Evolutionary conservation across 2,888 invertebrate species (phyloP), one percentile per base, ranked within the genome.

Genomic region (Macrosoma leucophasiata): DNA sequence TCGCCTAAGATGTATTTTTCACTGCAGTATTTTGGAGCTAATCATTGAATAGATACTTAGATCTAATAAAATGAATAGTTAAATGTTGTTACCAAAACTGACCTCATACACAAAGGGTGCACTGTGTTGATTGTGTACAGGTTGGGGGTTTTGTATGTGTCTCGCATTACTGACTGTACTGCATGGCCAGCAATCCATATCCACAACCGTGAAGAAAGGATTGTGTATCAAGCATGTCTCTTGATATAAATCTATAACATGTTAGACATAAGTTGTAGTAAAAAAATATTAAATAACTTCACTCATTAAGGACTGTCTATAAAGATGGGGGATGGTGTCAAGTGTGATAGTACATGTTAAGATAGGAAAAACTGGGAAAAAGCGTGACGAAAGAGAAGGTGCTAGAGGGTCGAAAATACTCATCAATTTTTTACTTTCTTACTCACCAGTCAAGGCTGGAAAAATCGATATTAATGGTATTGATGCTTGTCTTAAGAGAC

Each of bases 131-230:
- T 69, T 61, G 36, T 50, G 58, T 2, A 62, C 50, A 27, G 67
- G 64, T 18, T 63, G 77, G 36, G 87, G 86, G 29, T 87, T 86
- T 34, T 88, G 85, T 29, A 93, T 71, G 65, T 92, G 89, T 33
- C 90, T 77, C 20, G 95, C 85, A 53, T 88, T 88, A 46, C 86
- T 86, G 0, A 93, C 87, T 51, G 87, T 78, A 56, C 90, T 90
- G 56, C 95, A 95, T 0, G 94, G 93, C 88, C 91, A 92, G 61
- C 95, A 95, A 60, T 93, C 93, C 85, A 94, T 90, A 55, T 93
- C 91, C n/a, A 87, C 84, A 6, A 94, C 88, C 61, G 89, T 88
- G 63, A 93, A 95, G 62, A 90, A 93, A 8, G 95, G 95, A 75
- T 95, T 95, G 61, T 91, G 89, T 49, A 95, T 73, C 19, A 95